Conservation (phyloP, 37 sponge, comb jelly and placozoan species). For the Eunapius fragilis region DNA sequence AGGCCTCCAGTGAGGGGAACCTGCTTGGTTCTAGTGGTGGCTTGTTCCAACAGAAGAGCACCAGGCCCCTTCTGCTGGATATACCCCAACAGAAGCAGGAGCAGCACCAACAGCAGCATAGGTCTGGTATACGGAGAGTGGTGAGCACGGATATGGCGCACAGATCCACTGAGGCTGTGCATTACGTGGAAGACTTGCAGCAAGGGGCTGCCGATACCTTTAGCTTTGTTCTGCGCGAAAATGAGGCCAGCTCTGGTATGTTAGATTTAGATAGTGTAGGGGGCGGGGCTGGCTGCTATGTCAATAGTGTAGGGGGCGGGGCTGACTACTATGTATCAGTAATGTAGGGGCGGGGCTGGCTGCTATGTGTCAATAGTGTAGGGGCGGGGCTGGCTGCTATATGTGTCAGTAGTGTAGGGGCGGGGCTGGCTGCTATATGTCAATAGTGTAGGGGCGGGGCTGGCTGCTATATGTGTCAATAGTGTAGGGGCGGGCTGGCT, state of each 20-base stretch:
- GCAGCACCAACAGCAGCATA: not conserved
- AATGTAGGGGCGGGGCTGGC: no score
- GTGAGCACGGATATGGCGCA: not conserved
- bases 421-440: no score
- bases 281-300: no score
- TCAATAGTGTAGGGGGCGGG: no score
- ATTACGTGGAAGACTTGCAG: not conserved
- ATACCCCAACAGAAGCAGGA: not conserved
- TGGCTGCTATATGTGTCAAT: no score
- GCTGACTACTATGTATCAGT: no score
- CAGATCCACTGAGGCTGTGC: not conserved
- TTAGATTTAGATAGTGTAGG: no score
- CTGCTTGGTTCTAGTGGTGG: not conserved
- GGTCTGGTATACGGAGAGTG: not conserved
- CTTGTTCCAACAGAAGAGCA: not conserved
- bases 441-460: no score
- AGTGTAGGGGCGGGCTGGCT: no score
- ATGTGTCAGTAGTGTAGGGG: no score
- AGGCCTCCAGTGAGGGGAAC: slow-evolving; percentile 52
- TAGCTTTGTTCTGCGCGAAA: not conserved
- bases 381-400: no score
- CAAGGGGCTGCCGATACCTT: not conserved
- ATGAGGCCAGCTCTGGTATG: not conserved
- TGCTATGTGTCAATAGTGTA: no score
- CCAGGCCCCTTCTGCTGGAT: not conserved